Evolutionary conservation across 2,888 invertebrate species (phyloP).

Genomic region (Esperia sulphurella): DNA sequence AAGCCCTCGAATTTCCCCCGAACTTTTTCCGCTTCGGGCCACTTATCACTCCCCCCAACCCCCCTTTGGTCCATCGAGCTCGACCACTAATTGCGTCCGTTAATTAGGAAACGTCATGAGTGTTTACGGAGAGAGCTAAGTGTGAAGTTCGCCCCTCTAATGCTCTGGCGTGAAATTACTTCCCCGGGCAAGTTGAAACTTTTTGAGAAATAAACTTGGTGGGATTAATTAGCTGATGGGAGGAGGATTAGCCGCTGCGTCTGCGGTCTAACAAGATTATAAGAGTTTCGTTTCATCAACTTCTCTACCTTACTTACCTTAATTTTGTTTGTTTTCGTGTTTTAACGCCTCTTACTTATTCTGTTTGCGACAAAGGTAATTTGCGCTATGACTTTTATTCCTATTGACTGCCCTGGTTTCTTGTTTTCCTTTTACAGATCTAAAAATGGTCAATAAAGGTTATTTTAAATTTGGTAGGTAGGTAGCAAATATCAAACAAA

Average conservation of each 20-base stretch:
- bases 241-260: constrained; percentile 67
- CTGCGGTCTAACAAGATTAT: constrained; percentile 75
- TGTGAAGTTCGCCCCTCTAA: constrained; percentile 75
- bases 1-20: constrained; percentile 69
- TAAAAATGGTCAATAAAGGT: no score
- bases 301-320: constrained; percentile 70
- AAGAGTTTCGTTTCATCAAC: constrained; percentile 71
- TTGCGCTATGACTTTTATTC: background rate
- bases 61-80: constrained; percentile 57
- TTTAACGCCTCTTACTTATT: constrained; percentile 21
- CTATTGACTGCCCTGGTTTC: background rate
- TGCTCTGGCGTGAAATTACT: constrained; percentile 73
- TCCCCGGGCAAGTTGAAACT: constrained; percentile 32
- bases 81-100: constrained; percentile 79
- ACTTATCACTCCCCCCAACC: constrained; percentile 56
- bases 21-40: constrained; percentile 71
- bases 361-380: background rate
- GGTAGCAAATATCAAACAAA: no score
- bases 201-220: constrained; percentile 56
- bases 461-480: no score
- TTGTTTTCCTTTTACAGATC: background rate
- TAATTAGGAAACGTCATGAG: constrained; percentile 80
- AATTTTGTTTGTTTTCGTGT: constrained; percentile 62
- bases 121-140: constrained; percentile 77
- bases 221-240: constrained; percentile 79